Evolutionary conservation across 2,113 vertebrate species (phyloP).

Genomic region (Herpetotheres cachinnans): DNA sequence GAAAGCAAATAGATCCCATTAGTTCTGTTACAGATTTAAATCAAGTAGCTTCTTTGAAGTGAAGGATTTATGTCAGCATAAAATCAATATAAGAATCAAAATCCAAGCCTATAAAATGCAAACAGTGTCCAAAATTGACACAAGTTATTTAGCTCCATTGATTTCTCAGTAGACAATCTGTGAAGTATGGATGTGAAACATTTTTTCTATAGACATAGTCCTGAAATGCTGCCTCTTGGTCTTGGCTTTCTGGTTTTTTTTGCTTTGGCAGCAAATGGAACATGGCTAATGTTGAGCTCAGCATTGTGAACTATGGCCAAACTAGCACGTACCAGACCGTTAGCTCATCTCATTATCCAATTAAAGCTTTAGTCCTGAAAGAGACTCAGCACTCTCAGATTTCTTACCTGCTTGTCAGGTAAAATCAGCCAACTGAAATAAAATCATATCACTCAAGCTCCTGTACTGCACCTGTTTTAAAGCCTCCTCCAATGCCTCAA

Average conservation of each 20-base stretch:
- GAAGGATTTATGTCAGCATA: constrained; percentile 35
- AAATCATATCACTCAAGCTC: background rate
- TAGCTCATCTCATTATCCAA: background rate
- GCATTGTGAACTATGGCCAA: background rate
- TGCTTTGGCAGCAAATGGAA: background rate
- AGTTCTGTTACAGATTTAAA: background rate
- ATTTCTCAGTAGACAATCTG: background rate
- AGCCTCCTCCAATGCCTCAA: background rate
- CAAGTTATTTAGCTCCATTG: background rate
- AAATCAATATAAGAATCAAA: constrained; percentile 36
- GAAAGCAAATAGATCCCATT: background rate
- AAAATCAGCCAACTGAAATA: background rate
- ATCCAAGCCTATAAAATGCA: constrained; percentile 5
- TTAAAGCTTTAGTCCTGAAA: background rate
- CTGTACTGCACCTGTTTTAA: background rate
- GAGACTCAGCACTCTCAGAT: background rate
- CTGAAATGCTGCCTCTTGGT: background rate
- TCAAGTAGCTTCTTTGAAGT: constrained; percentile 1
- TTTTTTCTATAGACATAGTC: background rate
- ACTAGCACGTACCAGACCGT: background rate
- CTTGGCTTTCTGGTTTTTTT: background rate
- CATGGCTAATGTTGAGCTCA: background rate
- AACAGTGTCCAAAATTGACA: background rate
- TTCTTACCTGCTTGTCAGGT: background rate
- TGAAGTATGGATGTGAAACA: background rate